Conservation (phyloP, 2,888 invertebrate genomes). For the Cryptops parisi region DNA sequence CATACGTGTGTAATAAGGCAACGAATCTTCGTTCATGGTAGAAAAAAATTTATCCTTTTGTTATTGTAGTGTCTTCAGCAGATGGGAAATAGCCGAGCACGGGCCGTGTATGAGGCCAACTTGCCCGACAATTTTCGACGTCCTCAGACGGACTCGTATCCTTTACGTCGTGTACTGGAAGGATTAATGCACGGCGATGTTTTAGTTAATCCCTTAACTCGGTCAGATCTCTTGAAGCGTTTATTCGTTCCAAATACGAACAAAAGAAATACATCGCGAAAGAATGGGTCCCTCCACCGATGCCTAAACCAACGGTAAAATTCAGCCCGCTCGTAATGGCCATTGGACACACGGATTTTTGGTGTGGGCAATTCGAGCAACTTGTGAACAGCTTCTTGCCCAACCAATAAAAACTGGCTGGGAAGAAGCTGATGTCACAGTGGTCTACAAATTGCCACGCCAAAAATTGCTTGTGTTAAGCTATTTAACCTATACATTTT, state of each 20-base stretch:
- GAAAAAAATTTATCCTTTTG: not conserved
- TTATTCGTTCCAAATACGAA: constrained; percentile 96
- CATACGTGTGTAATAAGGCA: not conserved
- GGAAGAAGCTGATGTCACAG: too few species aligned
- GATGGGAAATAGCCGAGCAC: constrained; percentile 94
- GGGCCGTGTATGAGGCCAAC: constrained; percentile 95
- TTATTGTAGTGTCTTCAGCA: constrained; percentile 64
- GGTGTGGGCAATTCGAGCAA: too few species aligned
- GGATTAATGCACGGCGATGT: too few species aligned
- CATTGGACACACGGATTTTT: too few species aligned
- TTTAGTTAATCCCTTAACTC: not conserved
- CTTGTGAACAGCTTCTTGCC: too few species aligned
- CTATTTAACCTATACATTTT: not conserved
- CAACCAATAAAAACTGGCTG: too few species aligned
- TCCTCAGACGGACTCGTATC: constrained; percentile 77
- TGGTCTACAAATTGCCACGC: too few species aligned
- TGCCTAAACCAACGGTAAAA: constrained; percentile 51
- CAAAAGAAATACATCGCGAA: constrained; percentile 95
- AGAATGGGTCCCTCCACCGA: constrained; percentile 82
- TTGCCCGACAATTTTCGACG: constrained; percentile 88
- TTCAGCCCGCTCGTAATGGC: too few species aligned
- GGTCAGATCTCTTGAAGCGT: constrained; percentile 59
- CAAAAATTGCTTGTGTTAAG: too few species aligned
- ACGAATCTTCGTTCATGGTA: not conserved
- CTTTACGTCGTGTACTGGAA: constrained; percentile 18